Evolutionary conservation across 2,888 invertebrate genomes (phyloP).

Genomic region (Sylvicola fuscatus): DNA sequence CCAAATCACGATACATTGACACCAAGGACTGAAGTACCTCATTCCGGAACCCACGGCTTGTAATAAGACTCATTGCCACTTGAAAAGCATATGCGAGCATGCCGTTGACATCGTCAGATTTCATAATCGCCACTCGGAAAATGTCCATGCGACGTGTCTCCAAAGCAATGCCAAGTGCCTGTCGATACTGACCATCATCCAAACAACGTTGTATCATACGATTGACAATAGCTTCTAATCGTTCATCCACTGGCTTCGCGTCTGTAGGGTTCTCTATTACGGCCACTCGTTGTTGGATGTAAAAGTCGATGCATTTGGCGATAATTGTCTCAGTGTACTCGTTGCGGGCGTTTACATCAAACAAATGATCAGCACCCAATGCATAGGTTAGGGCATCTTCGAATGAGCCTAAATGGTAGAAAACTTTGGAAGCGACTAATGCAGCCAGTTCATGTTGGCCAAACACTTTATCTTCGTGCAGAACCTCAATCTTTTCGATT

Average conservation of each 20-base stretch:
- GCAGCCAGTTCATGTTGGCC: conserved; percentile 84
- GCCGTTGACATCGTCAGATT: conserved; percentile 72
- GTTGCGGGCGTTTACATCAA: conserved; percentile 82
- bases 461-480: conserved; percentile 83
- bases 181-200: conserved; percentile 84
- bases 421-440: conserved; percentile 93
- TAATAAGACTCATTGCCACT: conserved; percentile 90
- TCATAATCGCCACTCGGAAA: conserved; percentile 78
- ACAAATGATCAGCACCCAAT: conserved; percentile 81
- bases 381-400: conserved; percentile 96
- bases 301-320: conserved; percentile 93
- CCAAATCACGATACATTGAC: conserved; percentile 68
- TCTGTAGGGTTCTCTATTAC: conserved; percentile 45
- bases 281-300: conserved; percentile 69
- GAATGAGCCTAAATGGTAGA: conserved; percentile 93
- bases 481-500: conserved; percentile 90
- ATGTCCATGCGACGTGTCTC: conserved; percentile 96
- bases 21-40: conserved; percentile 77
- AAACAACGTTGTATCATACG: conserved; percentile 94
- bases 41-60: conserved; percentile 83
- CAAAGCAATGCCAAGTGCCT: conserved; percentile 87
- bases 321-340: conserved; percentile 96
- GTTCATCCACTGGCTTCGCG: conserved; percentile 51
- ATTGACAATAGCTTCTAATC: conserved; percentile 84
- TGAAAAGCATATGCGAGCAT: conserved; percentile 93